These are phyloP conservation scores for Metalampra italica DNA, from an alignment of 2,888 invertebrate species.

Conservation along the genomic window DNA sequence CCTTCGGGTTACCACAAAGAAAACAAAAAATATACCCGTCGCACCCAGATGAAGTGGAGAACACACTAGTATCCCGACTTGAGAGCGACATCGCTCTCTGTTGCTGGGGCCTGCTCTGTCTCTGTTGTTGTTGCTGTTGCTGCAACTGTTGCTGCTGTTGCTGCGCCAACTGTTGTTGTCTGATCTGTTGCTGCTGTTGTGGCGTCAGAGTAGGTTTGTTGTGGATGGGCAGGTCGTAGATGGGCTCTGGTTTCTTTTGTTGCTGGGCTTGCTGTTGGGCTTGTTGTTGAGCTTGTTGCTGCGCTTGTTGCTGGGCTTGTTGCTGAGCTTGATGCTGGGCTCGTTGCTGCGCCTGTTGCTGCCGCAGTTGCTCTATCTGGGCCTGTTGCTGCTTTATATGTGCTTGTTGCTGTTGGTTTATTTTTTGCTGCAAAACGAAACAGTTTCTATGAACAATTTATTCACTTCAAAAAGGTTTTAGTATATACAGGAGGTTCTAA, in stretches of 20 bases:
- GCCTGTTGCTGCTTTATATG: neutral
- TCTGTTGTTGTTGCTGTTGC: constrained; percentile 27
- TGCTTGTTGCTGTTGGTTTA: neutral
- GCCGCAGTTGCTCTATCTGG: neutral
- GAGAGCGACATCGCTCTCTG: constrained; percentile 49
- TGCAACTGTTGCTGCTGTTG: constrained; percentile 31
- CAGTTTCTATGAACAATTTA: no score
- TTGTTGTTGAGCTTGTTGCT: constrained; percentile 13
- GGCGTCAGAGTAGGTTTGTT: constrained; percentile 59
- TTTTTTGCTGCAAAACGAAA: neutral
- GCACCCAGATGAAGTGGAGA: constrained; percentile 66
- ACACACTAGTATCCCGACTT: constrained; percentile 68
- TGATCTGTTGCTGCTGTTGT: constrained; percentile 48
- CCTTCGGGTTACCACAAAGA: no score
- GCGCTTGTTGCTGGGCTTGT: constrained; percentile 21
- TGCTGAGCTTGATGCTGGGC: constrained; percentile 22
- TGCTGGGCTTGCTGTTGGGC: constrained; percentile 17
- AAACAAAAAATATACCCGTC: constrained; percentile 61
- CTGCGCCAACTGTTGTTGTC: constrained; percentile 25
- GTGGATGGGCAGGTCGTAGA: constrained; percentile 67
- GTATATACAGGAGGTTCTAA: no score
- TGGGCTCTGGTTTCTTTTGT: constrained; percentile 63
- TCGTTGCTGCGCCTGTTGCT: constrained; percentile 24
- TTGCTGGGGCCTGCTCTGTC: constrained; percentile 35
- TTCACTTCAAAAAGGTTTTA: no score